Conservation (phyloP, 2,888 invertebrate species). For the Drosophila heteroneura region DNA sequence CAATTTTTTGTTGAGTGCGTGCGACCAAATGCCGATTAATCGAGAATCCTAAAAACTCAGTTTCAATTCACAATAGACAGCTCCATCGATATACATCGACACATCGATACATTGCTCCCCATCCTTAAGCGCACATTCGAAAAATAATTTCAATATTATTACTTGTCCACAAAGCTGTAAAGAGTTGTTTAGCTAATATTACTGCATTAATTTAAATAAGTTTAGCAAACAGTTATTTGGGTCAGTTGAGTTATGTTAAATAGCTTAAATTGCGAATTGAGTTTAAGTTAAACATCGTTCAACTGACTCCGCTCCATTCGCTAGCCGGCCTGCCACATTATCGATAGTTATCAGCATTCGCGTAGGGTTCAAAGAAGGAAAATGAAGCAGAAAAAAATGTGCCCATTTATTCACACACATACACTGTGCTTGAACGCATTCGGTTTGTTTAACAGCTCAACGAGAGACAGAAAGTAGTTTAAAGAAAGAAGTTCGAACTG, state of each 20-base stretch:
- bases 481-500: slow-evolving; percentile 54
- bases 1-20: background rate
- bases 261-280: background rate
- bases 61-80: background rate
- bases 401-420: slow-evolving; percentile 49
- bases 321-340: slow-evolving; percentile 7
- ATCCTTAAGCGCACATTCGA: background rate
- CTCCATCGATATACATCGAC: slow-evolving; percentile 1
- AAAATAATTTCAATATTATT: background rate
- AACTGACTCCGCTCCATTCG: background rate
- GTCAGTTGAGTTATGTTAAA: background rate
- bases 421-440: slow-evolving; percentile 52
- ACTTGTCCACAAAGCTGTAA: background rate
- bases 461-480: slow-evolving; percentile 58
- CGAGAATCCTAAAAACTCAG: background rate
- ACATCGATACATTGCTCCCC: background rate
- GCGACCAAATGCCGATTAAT: background rate
- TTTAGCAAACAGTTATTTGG: background rate
- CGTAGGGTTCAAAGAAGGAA: slow-evolving; percentile 14
- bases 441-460: slow-evolving; percentile 60
- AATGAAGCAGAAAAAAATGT: slow-evolving; percentile 46
- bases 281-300: slow-evolving; percentile 6
- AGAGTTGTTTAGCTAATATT: background rate
- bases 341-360: slow-evolving; percentile 35
- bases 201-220: background rate